Evolutionary conservation across 2,888 invertebrate species (phyloP), one percentile per base, ranked within the genome.

Genomic region (Agrotis exclamationis): DNA sequence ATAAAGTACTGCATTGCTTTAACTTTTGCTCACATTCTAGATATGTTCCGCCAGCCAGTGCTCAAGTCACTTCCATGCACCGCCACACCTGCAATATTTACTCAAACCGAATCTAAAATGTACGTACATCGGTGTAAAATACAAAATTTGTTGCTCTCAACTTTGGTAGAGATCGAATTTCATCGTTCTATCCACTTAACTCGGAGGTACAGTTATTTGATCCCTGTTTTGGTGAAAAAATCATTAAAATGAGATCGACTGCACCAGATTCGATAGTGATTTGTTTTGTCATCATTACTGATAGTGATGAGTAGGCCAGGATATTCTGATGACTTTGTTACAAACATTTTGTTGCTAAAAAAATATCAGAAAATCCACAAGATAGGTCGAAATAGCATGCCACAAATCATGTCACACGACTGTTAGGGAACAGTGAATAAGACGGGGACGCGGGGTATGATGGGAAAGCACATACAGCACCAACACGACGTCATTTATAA

Each of bases 71-170:
- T 58, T 54, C 47, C 28, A 33, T 18, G 3, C 22, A 14, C 33
- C 22, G 58, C 24, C 13, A 11, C 13, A 4, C 4, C 33, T 47
- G 51, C 28, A 80, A 76, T 60, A 78, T 80, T 75, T 45, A 80
- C 50, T 62, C 6, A 18, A 58, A 62, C 69, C 14, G 22, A 54
- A 76, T 81, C 56, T 53, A 79, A 51, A 67, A 81, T 70, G 51
- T 57, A 68, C 56, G 18, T 39, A 50, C 24, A 63, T 76, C 47
- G 57, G 76, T 70, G 71, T 70, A 81, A 81, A 66, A 44, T 76
- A 76, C 71, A 50, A 67, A 79, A 24, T 81, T 70, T 67, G 66
- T 62, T 66, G 16, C 45, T 33, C 44, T 45, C 16, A 47, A 70
- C 53, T 51, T 50, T 11, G 39, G 24, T 33, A 9, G 64, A 50